Evolutionary conservation across 1,140 invertebrate species (phyloP), one percentile per base, ranked within the genome.

Genomic region (Aphelenchoides avenae): DNA sequence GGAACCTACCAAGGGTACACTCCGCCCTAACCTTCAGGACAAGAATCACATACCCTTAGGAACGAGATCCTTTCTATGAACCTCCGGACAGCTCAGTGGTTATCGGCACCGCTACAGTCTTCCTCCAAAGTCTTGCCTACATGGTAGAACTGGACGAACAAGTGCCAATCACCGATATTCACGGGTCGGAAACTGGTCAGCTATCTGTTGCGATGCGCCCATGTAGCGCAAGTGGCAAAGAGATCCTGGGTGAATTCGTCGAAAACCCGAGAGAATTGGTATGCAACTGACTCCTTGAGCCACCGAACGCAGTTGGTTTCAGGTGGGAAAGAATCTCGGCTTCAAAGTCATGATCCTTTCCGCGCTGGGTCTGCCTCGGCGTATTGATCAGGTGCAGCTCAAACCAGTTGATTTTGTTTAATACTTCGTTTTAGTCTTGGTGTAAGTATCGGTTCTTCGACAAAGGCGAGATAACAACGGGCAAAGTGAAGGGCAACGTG

Each of bases 61-160:
- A 82, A 24, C 74, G 80, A 50, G 84, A 85, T 77, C 84, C 84
- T 30, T 85, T 85, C 72, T 69, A 79, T 43, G 83, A 85, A 65
- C 79, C 83, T 52, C 68, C 78, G 6, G 79, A 83, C 50, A 78
- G 78, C 4, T 81, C 83, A 40, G 78, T 82, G n/a, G 77, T 80
- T 42, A 82, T 85, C 58, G 84, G 84, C n/a, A 81, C 79, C 50
- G 80, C 78, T 0, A 81, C 82, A 55, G 71, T 85, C n/a, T 83
- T 78, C 75, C 69, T 84, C 5, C 79, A 83, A 60, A 78, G 82
- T 48, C 62, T 85, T 30, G 78, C 82, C 7, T 83, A 81, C 66
- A 73, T 81, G 77, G 80, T 83, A 42, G 82, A 84, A 60, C 52
- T 81, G 13, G 81, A 81, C 58, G 83, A 84, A 64, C 79, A 82